Base-by-base conservation (phyloP, 2,888 invertebrate genomes). In the Limnephilus lunatus region DNA sequence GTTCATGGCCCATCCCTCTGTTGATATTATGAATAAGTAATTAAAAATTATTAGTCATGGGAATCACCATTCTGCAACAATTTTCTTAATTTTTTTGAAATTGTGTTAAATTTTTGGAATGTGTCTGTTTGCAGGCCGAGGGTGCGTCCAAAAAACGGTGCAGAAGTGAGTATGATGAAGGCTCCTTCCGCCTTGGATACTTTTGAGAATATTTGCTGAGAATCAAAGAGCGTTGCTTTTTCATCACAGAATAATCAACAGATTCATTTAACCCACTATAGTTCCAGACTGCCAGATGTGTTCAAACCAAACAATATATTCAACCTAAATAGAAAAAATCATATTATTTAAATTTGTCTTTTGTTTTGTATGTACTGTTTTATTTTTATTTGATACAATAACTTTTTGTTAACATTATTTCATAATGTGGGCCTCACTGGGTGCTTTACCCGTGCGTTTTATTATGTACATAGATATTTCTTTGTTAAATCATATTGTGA, bases 241-340 rank as follows among this genome's bases (percentile, higher is more conserved):
- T 90, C 92, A 91, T 89, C 32, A 48, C 35, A 90, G 39, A 85
- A 44, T 44, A 82, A 89, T 68, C 83, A 81, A 83, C 87, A 82
- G 81, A 91, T 80, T 91, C 80, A 86, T 91, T 89, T 83, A 82
- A 48, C 89, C 85, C 92, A 68, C 25, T 44, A 85, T 32, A 85
- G 68, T 85, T 81, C 83, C 92, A 91, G 91, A 90, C 91, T 92
- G 92, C 91, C 92, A 90, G 91, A 92, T 91, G 92, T 92, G 91
- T 92, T 92, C 92, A 92, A 91, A 81, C 87, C 89, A 81, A 91
- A 89, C 80, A 91, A 91, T 89, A 68, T 91, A 89, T 91, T 89
- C 89, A 91, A 68, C 53, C 68, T 44, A 82, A 53, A 89, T 85
- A 89, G 32, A 91, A 83, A 83, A 48, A 87, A 48, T 44, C 25